Percentiles rank a stretch among this genome's conserved stretches.
These are phyloP conservation scores for Tetragonisca angustula DNA, from an alignment of 2,888 invertebrate genomes.

Conservation along the genomic window DNA sequence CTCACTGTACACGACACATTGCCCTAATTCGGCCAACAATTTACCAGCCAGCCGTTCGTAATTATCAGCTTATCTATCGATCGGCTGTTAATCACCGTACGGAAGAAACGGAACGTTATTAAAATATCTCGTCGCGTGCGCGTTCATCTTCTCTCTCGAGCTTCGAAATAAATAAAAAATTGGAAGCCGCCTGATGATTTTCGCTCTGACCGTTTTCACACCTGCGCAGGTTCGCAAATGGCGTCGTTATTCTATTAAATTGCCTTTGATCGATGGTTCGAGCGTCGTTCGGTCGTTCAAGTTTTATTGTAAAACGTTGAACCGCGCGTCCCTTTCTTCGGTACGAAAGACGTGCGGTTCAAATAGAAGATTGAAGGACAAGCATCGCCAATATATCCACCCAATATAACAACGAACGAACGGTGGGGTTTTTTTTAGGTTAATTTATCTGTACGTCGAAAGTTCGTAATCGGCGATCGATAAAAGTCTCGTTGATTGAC, in stretches of 20 bases:
- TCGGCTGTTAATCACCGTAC: background rate
- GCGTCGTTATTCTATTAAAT: conserved; percentile 12
- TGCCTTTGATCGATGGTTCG: background rate
- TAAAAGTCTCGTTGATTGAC: conserved; percentile 15
- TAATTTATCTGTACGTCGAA: conserved; percentile 27
- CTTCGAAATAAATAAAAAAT: conserved; percentile 20
- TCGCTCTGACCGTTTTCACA: conserved; percentile 39
- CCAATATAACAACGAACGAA: conserved; percentile 21
- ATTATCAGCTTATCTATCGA: background rate
- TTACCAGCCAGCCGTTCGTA: background rate
- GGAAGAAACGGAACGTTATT: background rate
- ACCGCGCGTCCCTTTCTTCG: conserved; percentile 14
- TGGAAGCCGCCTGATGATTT: background rate
- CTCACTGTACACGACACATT: no score
- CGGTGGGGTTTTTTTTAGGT: conserved; percentile 14
- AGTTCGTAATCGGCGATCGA: conserved; percentile 2
- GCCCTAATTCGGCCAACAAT: background rate
- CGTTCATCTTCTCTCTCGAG: background rate
- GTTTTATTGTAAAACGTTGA: conserved; percentile 8
- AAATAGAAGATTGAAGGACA: conserved; percentile 28
- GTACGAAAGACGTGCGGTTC: background rate
- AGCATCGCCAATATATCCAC: background rate
- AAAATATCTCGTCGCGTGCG: background rate
- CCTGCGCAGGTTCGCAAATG: conserved; percentile 1
- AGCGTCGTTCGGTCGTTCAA: conserved; percentile 1